Evolutionary conservation across 2,797 vertebrate genomes (phyloP), one percentile per base, ranked within the genome.

Genomic region (Numenius phaeopus): DNA sequence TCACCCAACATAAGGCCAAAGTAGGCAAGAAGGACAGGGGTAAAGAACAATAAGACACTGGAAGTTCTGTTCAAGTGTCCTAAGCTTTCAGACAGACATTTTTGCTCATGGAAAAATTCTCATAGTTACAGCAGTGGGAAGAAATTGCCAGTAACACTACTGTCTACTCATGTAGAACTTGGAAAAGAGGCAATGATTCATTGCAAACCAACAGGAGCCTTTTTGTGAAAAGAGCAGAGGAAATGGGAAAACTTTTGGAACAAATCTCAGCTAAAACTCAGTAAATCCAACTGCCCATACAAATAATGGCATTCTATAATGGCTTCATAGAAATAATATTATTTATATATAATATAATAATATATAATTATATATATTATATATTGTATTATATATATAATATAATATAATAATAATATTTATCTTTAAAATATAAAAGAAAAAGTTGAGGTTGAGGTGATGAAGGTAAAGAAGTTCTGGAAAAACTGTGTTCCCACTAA

Each of bases 131-230:
- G 52, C 9, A 85, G 22, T 11, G 15, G 9, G 26, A 92, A 78
- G 22, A 84, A 91, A 87, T 44, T 40, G 49, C 75, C 71, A 78
- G 22, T 75, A 82, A 70, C 44, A 40, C 42, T 66, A 46, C 24
- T 82, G 58, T 78, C 61, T 75, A n/a, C 37, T 54, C 75, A 84
- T 58, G 17, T 30, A 62, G 49, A 84, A 73, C 55, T 57, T 84
- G 14, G 37, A 84, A 84, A 89, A 78, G 37, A 93, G 46, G 34
- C 84, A 89, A 66, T 44, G 6, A 87, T 87, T 90, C 61, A 66
- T 13, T 81, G 22, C 39, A 90, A 89, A 70, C 7, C 18, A 91
- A 81, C 11, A 85, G 39, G 13, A 71, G 27, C 65, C 59, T 52
- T 80, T 62, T 62, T 77, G n/a, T 83, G 40, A 86, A 91, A 91